A percentile compares a stretch with the other conserved stretches of the same genome.
These are phyloP conservation scores for Aplysia californica DNA, from an alignment of 1,140 invertebrate species.

Conservation along the genomic window DNA sequence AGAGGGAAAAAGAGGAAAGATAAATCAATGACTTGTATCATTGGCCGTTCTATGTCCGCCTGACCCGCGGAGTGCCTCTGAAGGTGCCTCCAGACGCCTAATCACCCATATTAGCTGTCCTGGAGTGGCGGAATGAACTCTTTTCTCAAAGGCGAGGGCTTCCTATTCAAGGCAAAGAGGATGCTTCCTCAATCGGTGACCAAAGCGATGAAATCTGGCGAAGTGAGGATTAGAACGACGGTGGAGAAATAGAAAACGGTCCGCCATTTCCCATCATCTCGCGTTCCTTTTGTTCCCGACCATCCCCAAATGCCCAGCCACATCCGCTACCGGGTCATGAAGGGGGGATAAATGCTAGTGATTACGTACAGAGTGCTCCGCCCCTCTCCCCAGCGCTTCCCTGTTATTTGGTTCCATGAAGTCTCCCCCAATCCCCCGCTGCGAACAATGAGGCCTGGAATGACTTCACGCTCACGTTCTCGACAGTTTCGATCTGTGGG, in stretches of 20 bases:
- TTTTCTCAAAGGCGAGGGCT: neutral
- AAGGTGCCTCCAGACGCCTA: neutral
- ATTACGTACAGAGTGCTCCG: neutral
- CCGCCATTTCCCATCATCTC: conserved; percentile 14
- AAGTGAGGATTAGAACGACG: too few species aligned
- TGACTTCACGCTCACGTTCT: conserved; percentile 12
- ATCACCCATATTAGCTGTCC: conserved; percentile 10
- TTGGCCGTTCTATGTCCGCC: neutral
- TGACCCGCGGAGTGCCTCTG: neutral
- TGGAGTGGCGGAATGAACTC: conserved; percentile 11
- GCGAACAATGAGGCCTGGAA: conserved; percentile 18
- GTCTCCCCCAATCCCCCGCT: too few species aligned
- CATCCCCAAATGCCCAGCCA: neutral
- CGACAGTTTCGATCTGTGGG: too few species aligned
- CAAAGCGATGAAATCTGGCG: conserved; percentile 11
- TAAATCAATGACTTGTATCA: too few species aligned
- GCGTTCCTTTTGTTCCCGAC: conserved; percentile 10
- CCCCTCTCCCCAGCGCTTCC: neutral
- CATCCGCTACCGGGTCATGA: conserved; percentile 10
- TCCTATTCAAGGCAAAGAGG: conserved; percentile 1
- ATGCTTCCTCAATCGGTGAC: neutral
- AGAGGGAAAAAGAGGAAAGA: too few species aligned
- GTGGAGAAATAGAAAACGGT: too few species aligned
- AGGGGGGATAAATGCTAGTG: conserved; percentile 15
- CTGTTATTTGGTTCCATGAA: conserved; percentile 21